Base-by-base conservation (phyloP, 2,797 vertebrate genomes). In the Pipistrellus nathusii region DNA sequence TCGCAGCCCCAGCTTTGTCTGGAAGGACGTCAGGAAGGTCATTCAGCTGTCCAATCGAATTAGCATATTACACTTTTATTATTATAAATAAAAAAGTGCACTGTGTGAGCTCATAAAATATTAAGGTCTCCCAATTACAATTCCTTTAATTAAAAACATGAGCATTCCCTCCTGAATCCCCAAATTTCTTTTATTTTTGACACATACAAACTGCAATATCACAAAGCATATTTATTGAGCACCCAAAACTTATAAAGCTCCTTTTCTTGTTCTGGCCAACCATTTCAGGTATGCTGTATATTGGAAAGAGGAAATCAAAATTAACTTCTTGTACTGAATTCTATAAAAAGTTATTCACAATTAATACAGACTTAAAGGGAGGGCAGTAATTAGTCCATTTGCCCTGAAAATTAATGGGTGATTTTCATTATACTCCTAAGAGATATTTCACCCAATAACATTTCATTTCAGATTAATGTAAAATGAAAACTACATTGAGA, bases 331-430 rank as follows among this genome's bases (percentile, higher is more conserved):
- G 96, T 97, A 96, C 84, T 96, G 81, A 96, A 95, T 97, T 97
- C 94, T 97, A 97, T 98, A 95, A 97, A 98, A 95, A 86, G 82
- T 98, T 97, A 97, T 97, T 98, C 97, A 96, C 97, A 98, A 98
- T 98, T 98, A 98, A 88, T 93, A 91, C 0, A 0, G 15, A 82
- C 80, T 98, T 97, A 96, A 96, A n/a, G 55, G 81, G 82, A 96
- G 96, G 95, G 97, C 94, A 96, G 85, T 98, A 97, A 98, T 98
- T 98, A 98, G 97, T 97, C 87, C 95, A 97, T 95, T 95, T 98
- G 96, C 97, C 96, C 97, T 97, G 95, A 98, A 97, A 98, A 98
- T 98, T 98, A 98, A 97, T 97, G 97, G 96, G 84, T 96, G 93
- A 73, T 97, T 98, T 98, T 98, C 96, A 97, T 96, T 98, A 96